phyloP scores from a whole-genome alignment of 2,113 vertebrate species.

The Anser cygnoides region DNA sequence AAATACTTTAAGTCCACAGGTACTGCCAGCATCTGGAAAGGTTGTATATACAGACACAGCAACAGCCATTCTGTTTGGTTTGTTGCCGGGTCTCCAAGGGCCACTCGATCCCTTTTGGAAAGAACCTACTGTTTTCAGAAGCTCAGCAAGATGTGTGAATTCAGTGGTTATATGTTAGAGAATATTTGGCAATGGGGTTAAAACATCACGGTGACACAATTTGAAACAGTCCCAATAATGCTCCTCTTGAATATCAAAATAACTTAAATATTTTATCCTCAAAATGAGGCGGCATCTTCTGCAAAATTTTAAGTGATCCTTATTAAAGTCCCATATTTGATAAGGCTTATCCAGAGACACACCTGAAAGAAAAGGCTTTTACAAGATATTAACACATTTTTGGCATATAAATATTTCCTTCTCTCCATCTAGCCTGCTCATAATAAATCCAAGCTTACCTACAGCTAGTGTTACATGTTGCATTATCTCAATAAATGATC shows the following conservation, averaged over 20 bases:
- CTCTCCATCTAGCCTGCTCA: slow-evolving; percentile 78
- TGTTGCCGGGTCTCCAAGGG: slow-evolving; percentile 90
- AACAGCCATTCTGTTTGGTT: slow-evolving; percentile 87
- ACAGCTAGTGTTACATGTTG: slow-evolving; percentile 65
- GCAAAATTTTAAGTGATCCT: slow-evolving; percentile 90
- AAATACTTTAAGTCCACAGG: slow-evolving; percentile 88
- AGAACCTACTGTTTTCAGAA: slow-evolving; percentile 88
- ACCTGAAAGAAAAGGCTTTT: slow-evolving; percentile 96
- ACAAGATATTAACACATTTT: slow-evolving; percentile 89
- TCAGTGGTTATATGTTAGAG: slow-evolving; percentile 85
- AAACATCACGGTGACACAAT: slow-evolving; percentile 86
- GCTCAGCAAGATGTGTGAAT: slow-evolving; percentile 86
- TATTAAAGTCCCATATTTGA: slow-evolving; percentile 91
- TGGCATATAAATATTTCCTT: slow-evolving; percentile 79
- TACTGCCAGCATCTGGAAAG: slow-evolving; percentile 87
- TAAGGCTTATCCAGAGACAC: slow-evolving; percentile 89
- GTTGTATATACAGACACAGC: slow-evolving; percentile 85
- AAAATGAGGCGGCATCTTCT: slow-evolving; percentile 91
- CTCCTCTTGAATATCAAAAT: slow-evolving; percentile 90
- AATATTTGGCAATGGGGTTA: slow-evolving; percentile 85
- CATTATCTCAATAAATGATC: slow-evolving; percentile 65
- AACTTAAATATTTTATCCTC: slow-evolving; percentile 88
- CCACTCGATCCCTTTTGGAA: slow-evolving; percentile 85
- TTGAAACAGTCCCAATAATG: slow-evolving; percentile 89
- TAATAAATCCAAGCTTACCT: slow-evolving; percentile 77